phyloP scores from a whole-genome alignment of 2,797 vertebrate species.

The Cryptoprocta ferox region DNA sequence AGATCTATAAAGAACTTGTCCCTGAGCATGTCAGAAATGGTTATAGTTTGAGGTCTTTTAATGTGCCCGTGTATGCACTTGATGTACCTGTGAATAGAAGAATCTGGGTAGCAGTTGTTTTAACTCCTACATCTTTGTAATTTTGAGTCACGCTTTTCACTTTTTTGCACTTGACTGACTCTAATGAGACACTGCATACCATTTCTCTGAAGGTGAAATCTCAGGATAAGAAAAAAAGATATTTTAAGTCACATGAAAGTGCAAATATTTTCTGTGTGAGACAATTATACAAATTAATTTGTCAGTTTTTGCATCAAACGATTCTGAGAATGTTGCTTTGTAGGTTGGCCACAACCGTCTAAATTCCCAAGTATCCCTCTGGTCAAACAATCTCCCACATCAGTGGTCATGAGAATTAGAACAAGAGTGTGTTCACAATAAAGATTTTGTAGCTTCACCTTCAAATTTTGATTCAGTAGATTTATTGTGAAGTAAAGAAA shows the following conservation, averaged over 20 bases:
- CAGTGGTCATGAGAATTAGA: background rate
- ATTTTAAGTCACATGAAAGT: slow-evolving; percentile 27
- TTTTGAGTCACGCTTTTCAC: slow-evolving; percentile 42
- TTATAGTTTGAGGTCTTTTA: background rate
- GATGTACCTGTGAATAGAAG: slow-evolving; percentile 57
- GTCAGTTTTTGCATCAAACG: background rate
- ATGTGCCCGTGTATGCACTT: background rate
- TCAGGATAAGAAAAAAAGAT: background rate
- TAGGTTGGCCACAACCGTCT: background rate
- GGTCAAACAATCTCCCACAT: background rate
- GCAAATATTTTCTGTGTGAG: slow-evolving; percentile 44
- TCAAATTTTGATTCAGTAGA: background rate
- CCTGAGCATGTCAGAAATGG: slow-evolving; percentile 32
- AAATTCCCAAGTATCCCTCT: background rate
- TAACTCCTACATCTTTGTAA: background rate
- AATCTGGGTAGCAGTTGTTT: slow-evolving; percentile 8
- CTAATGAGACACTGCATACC: slow-evolving; percentile 58
- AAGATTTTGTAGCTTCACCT: background rate
- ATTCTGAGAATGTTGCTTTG: background rate
- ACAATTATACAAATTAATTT: slow-evolving; percentile 36
- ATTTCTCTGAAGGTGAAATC: slow-evolving; percentile 55
- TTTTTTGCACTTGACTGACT: background rate
- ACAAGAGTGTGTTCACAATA: background rate
- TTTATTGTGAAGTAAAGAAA: background rate
- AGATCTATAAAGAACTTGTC: slow-evolving; percentile 43